phyloP scores from a whole-genome alignment of 2,797 vertebrate species.

The Fringilla coelebs region DNA sequence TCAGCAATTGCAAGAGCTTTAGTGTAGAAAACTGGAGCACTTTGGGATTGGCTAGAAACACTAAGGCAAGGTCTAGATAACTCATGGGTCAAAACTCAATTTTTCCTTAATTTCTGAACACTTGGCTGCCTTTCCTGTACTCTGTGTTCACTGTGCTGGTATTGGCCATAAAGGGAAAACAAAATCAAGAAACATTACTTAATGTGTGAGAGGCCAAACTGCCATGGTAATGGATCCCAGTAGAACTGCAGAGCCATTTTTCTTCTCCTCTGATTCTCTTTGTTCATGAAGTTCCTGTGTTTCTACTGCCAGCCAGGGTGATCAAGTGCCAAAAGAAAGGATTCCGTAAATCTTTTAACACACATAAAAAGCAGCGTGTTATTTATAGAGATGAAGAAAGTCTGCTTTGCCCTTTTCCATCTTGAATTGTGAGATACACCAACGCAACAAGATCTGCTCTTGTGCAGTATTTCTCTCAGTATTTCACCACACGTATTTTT shows the following conservation, averaged over 20 bases:
- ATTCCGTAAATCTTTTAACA: slow-evolving; percentile 36
- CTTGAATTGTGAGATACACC: not conserved
- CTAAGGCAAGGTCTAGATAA: not conserved
- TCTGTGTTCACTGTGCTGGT: not conserved
- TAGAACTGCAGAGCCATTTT: not conserved
- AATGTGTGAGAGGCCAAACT: not conserved
- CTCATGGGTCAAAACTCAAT: not conserved
- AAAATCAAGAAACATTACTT: not conserved
- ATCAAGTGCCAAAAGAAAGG: slow-evolving; percentile 4
- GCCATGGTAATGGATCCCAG: not conserved
- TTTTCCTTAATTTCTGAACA: not conserved
- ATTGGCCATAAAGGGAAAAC: not conserved
- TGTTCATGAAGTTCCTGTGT: not conserved
- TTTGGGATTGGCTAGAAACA: not conserved
- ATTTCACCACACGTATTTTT: not conserved
- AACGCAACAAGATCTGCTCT: not conserved
- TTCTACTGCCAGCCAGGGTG: not conserved
- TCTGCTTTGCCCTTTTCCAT: slow-evolving; percentile 4
- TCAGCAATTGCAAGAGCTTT: not conserved
- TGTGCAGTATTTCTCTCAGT: not conserved
- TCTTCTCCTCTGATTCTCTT: not conserved
- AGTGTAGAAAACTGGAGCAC: not conserved
- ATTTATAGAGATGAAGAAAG: slow-evolving; percentile 23
- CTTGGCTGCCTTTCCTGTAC: not conserved
- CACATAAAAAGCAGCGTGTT: slow-evolving; percentile 4